These are phyloP conservation scores for Sander lucioperca DNA, from an alignment of 2,113 vertebrate species.

Conservation along the genomic window DNA sequence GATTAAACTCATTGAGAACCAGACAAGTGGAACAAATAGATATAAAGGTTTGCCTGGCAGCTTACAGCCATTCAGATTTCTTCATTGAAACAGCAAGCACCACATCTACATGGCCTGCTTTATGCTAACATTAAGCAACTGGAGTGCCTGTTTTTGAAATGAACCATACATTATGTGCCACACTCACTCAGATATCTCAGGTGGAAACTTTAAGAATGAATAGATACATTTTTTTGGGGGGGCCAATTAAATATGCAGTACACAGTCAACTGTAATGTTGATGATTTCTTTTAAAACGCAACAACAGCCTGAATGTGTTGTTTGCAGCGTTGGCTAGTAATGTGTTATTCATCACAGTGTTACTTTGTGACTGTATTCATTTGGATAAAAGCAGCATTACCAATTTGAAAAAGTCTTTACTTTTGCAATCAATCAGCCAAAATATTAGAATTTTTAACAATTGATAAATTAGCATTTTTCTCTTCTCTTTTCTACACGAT, in stretches of 20 bases:
- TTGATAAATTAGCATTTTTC: conserved; percentile 39
- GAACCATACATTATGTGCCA: conserved; percentile 66
- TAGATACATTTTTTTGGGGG: conserved; percentile 34
- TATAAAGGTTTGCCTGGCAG: conserved; percentile 87
- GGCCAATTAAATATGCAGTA: conserved; percentile 33
- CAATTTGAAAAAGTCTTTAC: conserved; percentile 34
- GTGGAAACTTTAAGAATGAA: conserved; percentile 67
- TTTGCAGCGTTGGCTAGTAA: conserved; percentile 25
- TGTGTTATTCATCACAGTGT: conserved; percentile 34
- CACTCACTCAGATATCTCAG: conserved; percentile 65
- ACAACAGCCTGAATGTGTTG: conserved; percentile 29
- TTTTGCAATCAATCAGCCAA: conserved; percentile 40
- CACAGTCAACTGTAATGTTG: conserved; percentile 30
- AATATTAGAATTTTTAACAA: conserved; percentile 45
- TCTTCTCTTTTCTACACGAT: conserved; percentile 6
- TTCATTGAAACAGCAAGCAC: conserved; percentile 83
- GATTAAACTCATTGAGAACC: conserved; percentile 89
- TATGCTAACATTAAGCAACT: conserved; percentile 79
- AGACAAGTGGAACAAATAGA: conserved; percentile 88
- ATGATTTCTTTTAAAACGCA: conserved; percentile 54
- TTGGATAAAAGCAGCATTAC: conserved; percentile 30
- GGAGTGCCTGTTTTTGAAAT: conserved; percentile 76
- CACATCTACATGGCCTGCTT: conserved; percentile 79
- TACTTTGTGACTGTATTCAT: conserved; percentile 49
- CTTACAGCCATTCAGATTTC: conserved; percentile 86